Percentiles rank a stretch among this genome's conserved stretches.
Conservation (phyloP, 1,140 invertebrate species). For the Scaptodrosophila lebanonensis region DNA sequence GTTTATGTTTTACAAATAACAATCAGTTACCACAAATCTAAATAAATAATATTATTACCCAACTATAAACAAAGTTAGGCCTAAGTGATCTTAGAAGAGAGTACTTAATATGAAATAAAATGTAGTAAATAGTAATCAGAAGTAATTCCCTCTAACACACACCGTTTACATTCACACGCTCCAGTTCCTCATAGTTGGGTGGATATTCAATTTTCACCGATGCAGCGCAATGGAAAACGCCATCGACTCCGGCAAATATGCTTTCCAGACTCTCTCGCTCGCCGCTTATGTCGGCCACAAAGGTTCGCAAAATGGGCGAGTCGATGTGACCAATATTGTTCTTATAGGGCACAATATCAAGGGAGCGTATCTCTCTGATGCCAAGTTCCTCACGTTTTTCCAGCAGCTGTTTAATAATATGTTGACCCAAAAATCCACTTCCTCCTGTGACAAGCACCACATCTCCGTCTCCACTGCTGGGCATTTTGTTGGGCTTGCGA, state of each 20-base stretch:
- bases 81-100: too few relatives aligned
- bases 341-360: constrained; percentile 80
- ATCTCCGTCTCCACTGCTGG: constrained; percentile 21
- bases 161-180: constrained; percentile 82
- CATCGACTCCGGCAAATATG: constrained; percentile 79
- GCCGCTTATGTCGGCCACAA: constrained; percentile 78
- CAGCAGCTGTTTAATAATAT: constrained; percentile 81
- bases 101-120: not conserved
- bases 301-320: constrained; percentile 74
- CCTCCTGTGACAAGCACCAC: constrained; percentile 78
- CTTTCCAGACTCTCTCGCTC: constrained; percentile 71
- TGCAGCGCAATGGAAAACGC: constrained; percentile 83
- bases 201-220: constrained; percentile 80
- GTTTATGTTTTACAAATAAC: too few relatives aligned
- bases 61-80: too few relatives aligned
- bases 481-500: constrained; percentile 32
- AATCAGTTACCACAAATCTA: too few relatives aligned
- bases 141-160: too few relatives aligned
- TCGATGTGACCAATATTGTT: constrained; percentile 78
- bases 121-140: too few relatives aligned
- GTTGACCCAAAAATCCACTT: constrained; percentile 83
- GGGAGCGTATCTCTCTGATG: constrained; percentile 81
- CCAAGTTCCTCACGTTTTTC: constrained; percentile 70
- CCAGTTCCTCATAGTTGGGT: constrained; percentile 79
- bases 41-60: too few relatives aligned